phyloP scores from a whole-genome alignment of 2,113 vertebrate species.

The Zosterops hypoxanthus region DNA sequence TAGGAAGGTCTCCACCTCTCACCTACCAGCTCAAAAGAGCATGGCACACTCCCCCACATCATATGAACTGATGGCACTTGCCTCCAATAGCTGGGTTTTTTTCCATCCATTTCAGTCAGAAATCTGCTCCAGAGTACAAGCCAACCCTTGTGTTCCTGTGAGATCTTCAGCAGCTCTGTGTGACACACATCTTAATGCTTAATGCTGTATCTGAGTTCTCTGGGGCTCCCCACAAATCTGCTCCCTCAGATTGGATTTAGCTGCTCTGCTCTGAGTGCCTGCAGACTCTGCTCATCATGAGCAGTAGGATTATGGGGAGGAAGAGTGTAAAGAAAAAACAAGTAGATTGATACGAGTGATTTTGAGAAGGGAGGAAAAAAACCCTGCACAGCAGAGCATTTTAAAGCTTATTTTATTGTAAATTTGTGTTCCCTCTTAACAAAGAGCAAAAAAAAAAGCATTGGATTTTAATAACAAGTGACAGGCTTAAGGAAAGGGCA shows the following conservation, averaged over 20 bases:
- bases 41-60: not conserved
- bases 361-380: not conserved
- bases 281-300: not conserved
- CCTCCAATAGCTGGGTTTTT: not conserved
- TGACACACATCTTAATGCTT: not conserved
- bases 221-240: not conserved
- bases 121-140: not conserved
- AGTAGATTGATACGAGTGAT: not conserved
- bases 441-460: too few species aligned
- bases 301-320: not conserved
- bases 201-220: not conserved
- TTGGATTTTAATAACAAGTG: not conserved
- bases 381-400: not conserved
- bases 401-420: not conserved
- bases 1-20: not conserved
- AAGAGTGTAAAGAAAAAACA: not conserved
- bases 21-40: not conserved
- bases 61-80: not conserved
- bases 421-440: not conserved
- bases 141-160: not conserved
- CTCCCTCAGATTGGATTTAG: not conserved
- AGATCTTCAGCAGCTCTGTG: not conserved
- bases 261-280: accelerated
- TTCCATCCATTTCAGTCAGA: not conserved
- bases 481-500: not conserved